Evolutionary conservation across 2,797 vertebrate genomes (phyloP).

Genomic region (Pteropus rufus): DNA sequence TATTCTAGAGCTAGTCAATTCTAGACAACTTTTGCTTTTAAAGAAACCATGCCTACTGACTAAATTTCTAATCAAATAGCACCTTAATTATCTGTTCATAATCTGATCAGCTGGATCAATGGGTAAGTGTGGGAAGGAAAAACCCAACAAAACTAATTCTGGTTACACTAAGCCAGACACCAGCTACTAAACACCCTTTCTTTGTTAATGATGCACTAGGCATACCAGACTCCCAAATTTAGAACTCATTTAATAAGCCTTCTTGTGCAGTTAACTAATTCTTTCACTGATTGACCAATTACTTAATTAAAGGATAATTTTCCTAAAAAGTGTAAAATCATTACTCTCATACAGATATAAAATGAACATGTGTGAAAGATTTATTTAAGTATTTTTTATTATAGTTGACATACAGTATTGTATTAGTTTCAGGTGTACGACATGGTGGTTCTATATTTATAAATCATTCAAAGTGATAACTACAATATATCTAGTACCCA

Average conservation of each 20-base stretch:
- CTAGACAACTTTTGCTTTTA: background rate
- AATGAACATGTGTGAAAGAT: background rate
- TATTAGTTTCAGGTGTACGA: no score
- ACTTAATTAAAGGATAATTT: background rate
- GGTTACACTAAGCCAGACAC: background rate
- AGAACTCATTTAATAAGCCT: background rate
- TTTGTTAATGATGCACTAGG: background rate
- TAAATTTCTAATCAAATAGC: background rate
- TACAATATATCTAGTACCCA: no score
- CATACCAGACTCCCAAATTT: background rate
- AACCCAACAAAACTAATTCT: background rate
- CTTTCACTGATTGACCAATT: background rate
- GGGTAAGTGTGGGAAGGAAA: background rate
- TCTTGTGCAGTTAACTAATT: background rate
- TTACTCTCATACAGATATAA: background rate
- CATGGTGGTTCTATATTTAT: no score
- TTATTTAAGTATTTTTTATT: background rate
- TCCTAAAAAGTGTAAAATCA: background rate
- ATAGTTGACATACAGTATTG: no score
- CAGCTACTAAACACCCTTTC: background rate
- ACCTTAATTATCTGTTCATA: background rate
- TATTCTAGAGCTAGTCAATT: background rate
- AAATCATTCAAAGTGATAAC: no score
- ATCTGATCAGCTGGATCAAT: background rate
- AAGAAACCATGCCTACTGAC: background rate